A percentile compares a stretch with the other conserved stretches of the same genome.
Evolutionary conservation across 2,113 vertebrate species (phyloP).

Genomic region (Crypturellus undulatus): DNA sequence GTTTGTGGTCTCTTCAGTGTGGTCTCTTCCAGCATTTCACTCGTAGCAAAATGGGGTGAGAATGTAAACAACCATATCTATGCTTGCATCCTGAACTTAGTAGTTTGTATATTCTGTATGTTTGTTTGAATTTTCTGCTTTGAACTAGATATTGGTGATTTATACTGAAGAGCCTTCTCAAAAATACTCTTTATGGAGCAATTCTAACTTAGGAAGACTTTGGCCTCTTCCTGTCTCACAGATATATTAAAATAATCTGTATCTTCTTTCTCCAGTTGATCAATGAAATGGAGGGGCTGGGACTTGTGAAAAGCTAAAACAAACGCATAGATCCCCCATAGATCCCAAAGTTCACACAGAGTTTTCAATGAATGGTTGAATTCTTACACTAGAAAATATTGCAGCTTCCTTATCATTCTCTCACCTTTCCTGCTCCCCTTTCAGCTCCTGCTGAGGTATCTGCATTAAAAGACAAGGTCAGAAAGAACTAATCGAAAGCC

Average conservation of each 20-base stretch:
- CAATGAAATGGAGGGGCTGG: neutral
- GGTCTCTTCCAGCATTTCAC: conserved; percentile 32
- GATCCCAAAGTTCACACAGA: conserved; percentile 31
- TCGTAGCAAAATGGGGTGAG: conserved; percentile 42
- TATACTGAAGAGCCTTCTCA: conserved; percentile 39
- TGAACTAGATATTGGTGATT: conserved; percentile 49
- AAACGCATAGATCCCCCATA: neutral
- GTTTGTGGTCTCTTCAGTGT: conserved; percentile 14
- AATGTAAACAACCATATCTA: conserved; percentile 59
- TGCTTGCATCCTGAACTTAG: conserved; percentile 46
- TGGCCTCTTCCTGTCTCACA: neutral
- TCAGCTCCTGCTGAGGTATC: conserved; percentile 13
- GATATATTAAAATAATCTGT: neutral
- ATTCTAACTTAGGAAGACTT: conserved; percentile 36
- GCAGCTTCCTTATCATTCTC: neutral
- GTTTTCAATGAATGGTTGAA: conserved; percentile 40
- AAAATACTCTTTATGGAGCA: conserved; percentile 62
- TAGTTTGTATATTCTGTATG: conserved; percentile 56
- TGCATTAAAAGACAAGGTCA: conserved; percentile 9
- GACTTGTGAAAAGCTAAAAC: conserved; percentile 20
- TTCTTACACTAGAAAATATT: conserved; percentile 30
- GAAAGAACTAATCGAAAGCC: neutral
- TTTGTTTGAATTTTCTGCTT: conserved; percentile 64
- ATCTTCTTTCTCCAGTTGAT: conserved; percentile 9
- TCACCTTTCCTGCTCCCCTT: neutral